These are phyloP conservation scores for Sebastes baramenuke DNA, from an alignment of 2,797 vertebrate genomes.

Conservation along the genomic window DNA sequence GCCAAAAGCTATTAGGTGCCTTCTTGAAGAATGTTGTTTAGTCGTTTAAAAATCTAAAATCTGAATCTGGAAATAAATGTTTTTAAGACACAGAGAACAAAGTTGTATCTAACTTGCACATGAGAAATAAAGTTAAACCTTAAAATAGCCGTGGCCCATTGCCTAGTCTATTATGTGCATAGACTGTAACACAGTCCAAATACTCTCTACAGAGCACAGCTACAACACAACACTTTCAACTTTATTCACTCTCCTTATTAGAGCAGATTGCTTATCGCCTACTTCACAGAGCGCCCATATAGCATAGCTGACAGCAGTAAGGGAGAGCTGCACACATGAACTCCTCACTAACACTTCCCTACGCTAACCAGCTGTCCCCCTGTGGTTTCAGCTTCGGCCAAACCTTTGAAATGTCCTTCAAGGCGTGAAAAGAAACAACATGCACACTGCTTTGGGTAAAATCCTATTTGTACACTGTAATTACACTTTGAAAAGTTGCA, in stretches of 20 bases:
- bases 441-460: conserved; percentile 79
- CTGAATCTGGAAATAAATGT: neutral
- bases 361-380: conserved; percentile 80
- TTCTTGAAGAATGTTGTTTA: neutral
- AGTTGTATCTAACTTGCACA: conserved; percentile 17
- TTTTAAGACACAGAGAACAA: conserved; percentile 6
- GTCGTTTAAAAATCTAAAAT: neutral
- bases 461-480: conserved; percentile 81
- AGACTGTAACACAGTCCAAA: conserved; percentile 32
- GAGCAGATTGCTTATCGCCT: conserved; percentile 72
- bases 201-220: conserved; percentile 49
- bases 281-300: conserved; percentile 72
- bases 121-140: conserved; percentile 21
- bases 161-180: conserved; percentile 26
- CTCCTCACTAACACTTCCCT: conserved; percentile 77
- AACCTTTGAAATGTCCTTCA: conserved; percentile 84
- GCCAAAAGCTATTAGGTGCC: neutral
- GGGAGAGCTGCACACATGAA: conserved; percentile 72
- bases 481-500: conserved; percentile 81
- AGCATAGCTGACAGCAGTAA: conserved; percentile 76
- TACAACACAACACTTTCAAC: conserved; percentile 73
- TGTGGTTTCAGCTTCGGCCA: conserved; percentile 78
- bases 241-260: conserved; percentile 75
- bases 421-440: conserved; percentile 74
- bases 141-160: conserved; percentile 21